Base-by-base conservation (phyloP, 2,797 vertebrate genomes). In the Ptychadena robeensis region DNA sequence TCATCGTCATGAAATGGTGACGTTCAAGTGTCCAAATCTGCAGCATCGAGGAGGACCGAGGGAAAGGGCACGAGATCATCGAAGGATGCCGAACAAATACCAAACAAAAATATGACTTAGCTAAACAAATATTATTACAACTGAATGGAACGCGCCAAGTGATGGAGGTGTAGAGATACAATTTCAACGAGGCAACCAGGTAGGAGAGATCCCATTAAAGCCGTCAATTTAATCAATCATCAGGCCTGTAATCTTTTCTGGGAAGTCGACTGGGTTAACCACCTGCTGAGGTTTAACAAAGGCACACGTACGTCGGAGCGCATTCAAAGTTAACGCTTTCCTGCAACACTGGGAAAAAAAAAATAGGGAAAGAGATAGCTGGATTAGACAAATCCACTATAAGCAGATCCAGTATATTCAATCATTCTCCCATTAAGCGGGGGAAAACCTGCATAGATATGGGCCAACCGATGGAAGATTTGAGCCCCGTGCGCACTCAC, bases 291-390 rank as follows among this genome's bases (percentile, higher is more conserved):
- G 96, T 89, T 94, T 96, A 73, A 97, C 94, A 48, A 98, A 97
- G 9, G 90, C 96, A 2, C 97, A n/a, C 96, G 0, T 98, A 96
- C 86, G 96, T 96, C 83, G 90, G 89, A 79, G 92, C 92, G 80
- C 96, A 97, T 80, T 95, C 91, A 83, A 98, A 97, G 87, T 98
- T n/a, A 98, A 2, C 53, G 89, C 87, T 94, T 96, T n/a, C 96
- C 96, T 0, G 90, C 89, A 59, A 97, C 93, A 10, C 96, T 98
- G 92, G 32, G n/a, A n/a, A n/a, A n/a, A n/a, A n/a, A 85, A 65
- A 59, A 71, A 72, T 35, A 1, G 18, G 31, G 12, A n/a, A 25
- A 73, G 34, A 25, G 22, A 53, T 31, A 2, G n/a, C 18, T 11
- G n/a, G 22, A 30, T 18, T 11, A 31, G 8, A 7, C 34, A 12